phyloP scores from a whole-genome alignment of 2,888 invertebrate species.

The Chalcis sispes region DNA sequence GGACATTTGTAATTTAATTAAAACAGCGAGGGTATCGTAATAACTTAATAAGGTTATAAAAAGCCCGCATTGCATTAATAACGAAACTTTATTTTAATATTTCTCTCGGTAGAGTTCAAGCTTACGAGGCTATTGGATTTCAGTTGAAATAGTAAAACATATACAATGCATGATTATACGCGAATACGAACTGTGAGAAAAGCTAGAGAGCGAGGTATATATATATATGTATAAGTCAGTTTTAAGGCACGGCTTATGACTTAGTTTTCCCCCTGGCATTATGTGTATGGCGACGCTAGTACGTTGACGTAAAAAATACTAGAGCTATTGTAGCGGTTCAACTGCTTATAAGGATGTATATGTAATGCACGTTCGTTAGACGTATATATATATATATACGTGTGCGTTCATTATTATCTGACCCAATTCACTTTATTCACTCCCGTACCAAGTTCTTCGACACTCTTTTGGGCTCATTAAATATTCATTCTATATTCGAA shows the following conservation, averaged over 20 bases:
- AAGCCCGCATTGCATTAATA: neutral
- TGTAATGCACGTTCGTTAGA: neutral
- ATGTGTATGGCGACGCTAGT: neutral
- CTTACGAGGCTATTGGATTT: too few relatives aligned
- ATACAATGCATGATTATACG: constrained; percentile 8
- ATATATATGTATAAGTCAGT: neutral
- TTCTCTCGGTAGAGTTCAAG: neutral
- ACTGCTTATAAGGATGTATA: constrained; percentile 16
- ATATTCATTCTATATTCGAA: neutral
- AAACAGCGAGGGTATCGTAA: neutral
- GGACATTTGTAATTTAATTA: neutral
- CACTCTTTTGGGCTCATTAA: neutral
- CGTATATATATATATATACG: too few relatives aligned
- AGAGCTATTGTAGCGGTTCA: neutral
- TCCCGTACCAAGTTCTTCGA: neutral
- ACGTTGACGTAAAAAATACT: constrained; percentile 15
- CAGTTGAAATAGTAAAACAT: neutral
- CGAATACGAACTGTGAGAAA: constrained; percentile 11
- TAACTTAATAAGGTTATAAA: neutral
- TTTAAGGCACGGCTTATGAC: constrained; percentile 31
- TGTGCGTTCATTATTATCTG: constrained; percentile 8
- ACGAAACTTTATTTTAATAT: constrained; percentile 8
- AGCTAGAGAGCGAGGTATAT: neutral
- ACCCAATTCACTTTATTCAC: constrained; percentile 9
- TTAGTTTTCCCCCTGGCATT: constrained; percentile 22